Percentiles rank a stretch among this genome's conserved stretches.
These are phyloP conservation scores for Boulengeromyrus knoepffleri DNA, from an alignment of 2,113 vertebrate genomes.

Conservation along the genomic window DNA sequence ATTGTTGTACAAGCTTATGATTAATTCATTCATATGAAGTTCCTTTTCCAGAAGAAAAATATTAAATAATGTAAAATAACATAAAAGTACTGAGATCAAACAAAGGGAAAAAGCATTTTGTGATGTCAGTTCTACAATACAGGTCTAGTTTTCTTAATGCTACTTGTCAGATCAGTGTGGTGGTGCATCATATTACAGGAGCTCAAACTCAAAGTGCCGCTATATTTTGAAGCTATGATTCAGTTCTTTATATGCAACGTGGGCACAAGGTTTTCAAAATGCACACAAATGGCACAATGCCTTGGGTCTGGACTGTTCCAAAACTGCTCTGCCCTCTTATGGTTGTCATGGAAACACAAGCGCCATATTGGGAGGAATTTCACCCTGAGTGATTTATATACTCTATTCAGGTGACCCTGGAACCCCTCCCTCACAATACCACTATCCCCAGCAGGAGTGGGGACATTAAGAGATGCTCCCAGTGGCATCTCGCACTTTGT, in stretches of 20 bases:
- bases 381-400: neutral
- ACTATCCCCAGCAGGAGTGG: neutral
- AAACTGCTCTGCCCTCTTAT: neutral
- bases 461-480: neutral
- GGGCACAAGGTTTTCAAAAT: neutral
- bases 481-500: neutral
- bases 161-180: neutral
- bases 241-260: neutral
- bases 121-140: neutral
- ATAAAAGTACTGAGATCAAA: neutral
- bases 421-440: neutral
- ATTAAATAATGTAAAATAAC: neutral
- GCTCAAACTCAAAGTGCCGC: neutral
- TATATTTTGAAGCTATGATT: neutral
- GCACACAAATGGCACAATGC: neutral
- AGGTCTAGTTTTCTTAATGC: neutral
- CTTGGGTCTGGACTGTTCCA: neutral
- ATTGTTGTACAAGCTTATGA: neutral
- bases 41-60: neutral
- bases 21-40: neutral
- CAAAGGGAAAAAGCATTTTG: neutral
- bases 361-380: neutral
- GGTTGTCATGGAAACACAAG: slow-evolving; percentile 3
- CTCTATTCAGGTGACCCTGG: neutral
- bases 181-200: neutral